Evolutionary conservation across 2,113 vertebrate species (phyloP).

Genomic region (Silurus meridionalis): DNA sequence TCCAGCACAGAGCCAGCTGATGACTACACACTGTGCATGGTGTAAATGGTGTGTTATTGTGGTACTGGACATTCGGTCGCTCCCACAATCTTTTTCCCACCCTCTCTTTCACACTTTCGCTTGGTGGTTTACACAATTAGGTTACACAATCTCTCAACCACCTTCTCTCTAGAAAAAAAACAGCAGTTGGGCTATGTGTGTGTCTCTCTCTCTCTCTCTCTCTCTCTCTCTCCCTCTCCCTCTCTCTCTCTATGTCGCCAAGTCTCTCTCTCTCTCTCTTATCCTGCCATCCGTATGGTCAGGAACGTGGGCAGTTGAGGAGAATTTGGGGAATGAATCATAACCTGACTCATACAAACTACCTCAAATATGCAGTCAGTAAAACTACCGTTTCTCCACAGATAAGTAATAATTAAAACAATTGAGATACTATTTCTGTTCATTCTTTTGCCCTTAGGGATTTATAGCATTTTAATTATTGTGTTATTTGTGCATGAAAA

Average conservation of each 20-base stretch:
- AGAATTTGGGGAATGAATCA: slow-evolving; percentile 44
- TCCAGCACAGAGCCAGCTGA: too few species aligned
- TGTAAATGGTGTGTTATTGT: background rate
- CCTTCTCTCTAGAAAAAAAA: slow-evolving; percentile 13
- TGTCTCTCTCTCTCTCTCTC: slow-evolving; percentile 3
- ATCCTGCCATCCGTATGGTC: slow-evolving; percentile 17
- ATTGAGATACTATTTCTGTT: too few species aligned
- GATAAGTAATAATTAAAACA: background rate
- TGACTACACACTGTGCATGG: background rate
- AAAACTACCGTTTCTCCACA: background rate
- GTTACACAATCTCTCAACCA: background rate
- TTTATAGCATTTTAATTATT: too few species aligned
- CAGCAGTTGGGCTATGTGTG: slow-evolving; percentile 21
- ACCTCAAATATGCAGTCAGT: slow-evolving; percentile 12
- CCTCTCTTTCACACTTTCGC: background rate
- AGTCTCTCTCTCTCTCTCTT: background rate
- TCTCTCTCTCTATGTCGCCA: background rate
- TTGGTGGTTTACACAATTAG: background rate
- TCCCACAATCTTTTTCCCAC: background rate
- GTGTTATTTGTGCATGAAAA: background rate
- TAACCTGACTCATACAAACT: slow-evolving; percentile 30
- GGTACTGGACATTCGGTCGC: background rate
- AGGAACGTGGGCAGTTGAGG: slow-evolving; percentile 23
- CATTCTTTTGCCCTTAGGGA: too few species aligned
- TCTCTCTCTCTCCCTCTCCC: background rate